These are phyloP conservation scores for Dromas ardeola DNA, from an alignment of 2,113 vertebrate genomes.

Conservation along the genomic window DNA sequence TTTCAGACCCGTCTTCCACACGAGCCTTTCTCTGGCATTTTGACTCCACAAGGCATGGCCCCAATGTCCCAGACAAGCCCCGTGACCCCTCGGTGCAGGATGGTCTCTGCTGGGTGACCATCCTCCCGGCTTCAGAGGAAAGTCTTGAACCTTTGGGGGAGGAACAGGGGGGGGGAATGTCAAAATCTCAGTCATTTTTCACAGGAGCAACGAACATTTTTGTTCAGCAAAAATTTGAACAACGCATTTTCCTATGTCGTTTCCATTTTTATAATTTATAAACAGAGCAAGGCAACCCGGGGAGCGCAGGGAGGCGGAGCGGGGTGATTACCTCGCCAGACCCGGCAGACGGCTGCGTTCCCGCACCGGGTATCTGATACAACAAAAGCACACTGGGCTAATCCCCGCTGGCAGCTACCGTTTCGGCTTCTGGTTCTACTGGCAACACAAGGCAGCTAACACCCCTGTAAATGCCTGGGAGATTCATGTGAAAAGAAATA, in stretches of 20 bases:
- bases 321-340: neutral
- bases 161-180: neutral
- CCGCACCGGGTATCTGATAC: neutral
- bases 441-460: neutral
- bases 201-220: neutral
- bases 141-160: neutral
- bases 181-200: neutral
- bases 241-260: neutral
- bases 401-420: constrained; percentile 1
- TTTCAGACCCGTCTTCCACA: neutral
- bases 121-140: neutral
- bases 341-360: neutral
- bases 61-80: neutral
- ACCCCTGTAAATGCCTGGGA: neutral
- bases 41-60: neutral
- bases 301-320: neutral
- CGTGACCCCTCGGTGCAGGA: neutral
- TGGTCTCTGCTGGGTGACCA: neutral
- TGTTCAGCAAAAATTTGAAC: neutral
- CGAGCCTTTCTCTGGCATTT: neutral
- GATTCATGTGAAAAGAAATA: constrained; percentile 41
- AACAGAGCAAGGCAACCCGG: neutral
- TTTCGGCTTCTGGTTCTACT: neutral
- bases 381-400: neutral
- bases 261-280: neutral